A percentile compares a stretch with the other conserved stretches of the same genome.
Conservation (phyloP, 2,888 invertebrate genomes). For the Congeria kusceri region DNA sequence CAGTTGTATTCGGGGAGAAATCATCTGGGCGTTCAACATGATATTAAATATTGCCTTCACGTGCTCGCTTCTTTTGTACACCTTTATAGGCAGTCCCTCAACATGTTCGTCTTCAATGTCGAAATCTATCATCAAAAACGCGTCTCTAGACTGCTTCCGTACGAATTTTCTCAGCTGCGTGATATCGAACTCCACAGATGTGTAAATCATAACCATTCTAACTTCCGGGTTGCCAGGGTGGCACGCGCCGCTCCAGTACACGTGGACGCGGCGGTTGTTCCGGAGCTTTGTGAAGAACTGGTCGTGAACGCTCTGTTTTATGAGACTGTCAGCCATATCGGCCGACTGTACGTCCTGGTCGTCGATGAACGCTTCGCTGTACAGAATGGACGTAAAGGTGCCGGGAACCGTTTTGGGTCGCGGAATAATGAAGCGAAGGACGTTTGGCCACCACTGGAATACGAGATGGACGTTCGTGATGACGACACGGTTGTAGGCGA, state of each 20-base stretch:
- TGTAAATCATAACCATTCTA: slow-evolving; percentile 1
- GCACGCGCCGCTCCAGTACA: background rate
- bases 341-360: background rate
- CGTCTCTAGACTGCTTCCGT: background rate
- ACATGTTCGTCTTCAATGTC: slow-evolving; percentile 3
- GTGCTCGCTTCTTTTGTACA: background rate
- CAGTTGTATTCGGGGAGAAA: background rate
- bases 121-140: background rate
- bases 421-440: background rate
- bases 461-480: background rate
- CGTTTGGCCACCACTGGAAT: background rate
- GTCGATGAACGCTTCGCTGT: background rate
- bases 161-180: background rate
- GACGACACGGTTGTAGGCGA: background rate
- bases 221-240: background rate
- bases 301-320: background rate
- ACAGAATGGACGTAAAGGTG: background rate
- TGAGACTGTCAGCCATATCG: background rate
- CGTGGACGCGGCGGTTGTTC: background rate
- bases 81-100: background rate
- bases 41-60: background rate
- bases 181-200: background rate
- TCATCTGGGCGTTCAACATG: background rate
- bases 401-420: background rate
- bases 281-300: background rate